These are phyloP conservation scores for Cataglyphis hispanica DNA, from an alignment of 1,140 invertebrate genomes.

Conservation along the genomic window DNA sequence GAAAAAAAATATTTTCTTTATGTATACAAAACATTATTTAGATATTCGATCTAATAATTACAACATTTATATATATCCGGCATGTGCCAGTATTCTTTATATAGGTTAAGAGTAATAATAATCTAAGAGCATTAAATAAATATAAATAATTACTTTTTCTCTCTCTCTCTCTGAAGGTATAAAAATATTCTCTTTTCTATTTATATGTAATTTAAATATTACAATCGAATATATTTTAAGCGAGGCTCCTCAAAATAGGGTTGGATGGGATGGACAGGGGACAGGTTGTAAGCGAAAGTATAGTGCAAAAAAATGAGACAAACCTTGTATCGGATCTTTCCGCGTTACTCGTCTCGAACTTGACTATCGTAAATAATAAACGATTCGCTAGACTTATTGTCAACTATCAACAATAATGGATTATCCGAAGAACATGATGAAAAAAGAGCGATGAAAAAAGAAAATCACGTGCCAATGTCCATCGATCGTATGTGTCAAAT, in stretches of 20 bases:
- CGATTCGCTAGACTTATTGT: conserved; percentile 6
- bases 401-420: conserved; percentile 22
- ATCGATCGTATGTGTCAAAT: not conserved
- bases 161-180: not conserved
- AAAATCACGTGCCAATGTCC: conserved; percentile 46
- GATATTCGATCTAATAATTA: not conserved
- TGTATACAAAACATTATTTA: not conserved
- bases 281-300: conserved; percentile 2
- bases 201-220: not conserved
- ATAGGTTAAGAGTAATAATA: not conserved
- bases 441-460: not conserved
- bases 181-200: not conserved
- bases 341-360: not conserved
- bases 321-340: conserved; percentile 18
- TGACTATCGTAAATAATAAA: not conserved
- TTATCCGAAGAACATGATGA: not conserved
- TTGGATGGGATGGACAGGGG: not conserved
- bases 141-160: not conserved
- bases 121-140: not conserved
- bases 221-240: not conserved
- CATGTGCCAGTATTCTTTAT: not conserved
- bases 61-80: not conserved
- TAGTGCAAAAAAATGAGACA: not conserved
- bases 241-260: not conserved
- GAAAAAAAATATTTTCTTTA: conserved; percentile 6